Base-by-base conservation (phyloP, 2,797 vertebrate species). In the Tenualosa ilisha region DNA sequence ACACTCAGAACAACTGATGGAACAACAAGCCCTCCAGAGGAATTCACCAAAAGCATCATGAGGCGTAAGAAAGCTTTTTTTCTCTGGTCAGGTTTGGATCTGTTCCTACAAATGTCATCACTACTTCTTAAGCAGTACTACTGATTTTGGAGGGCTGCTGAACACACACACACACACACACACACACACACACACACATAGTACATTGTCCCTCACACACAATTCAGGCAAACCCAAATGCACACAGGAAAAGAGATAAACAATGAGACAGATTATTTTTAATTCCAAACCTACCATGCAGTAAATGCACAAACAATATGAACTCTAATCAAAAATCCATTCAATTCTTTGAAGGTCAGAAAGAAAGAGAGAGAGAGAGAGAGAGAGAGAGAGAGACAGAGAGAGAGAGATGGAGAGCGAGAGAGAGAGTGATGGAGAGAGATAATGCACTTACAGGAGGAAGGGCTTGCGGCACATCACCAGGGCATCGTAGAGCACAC, bases 401-500 rank as follows among this genome's bases (percentile, higher is more conserved):
- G 59, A 63, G n/a, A 63, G n/a, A 59, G 1, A 63, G n/a, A 63
- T n/a, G 9, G 59, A 63, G 59, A 63, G n/a, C 22, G 20, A 22
- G 1, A 63, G n/a, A 63, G 59, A n/a, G 12, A 15, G n/a, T 24
- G n/a, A 63, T n/a, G 9, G 59, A 63, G 59, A 63, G n/a, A 63
- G n/a, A 59, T 20, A 5, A 15, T 46, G 40, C 40, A 95, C 97
- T 97, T 94, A 99, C 98, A 89, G 40, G 90, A 93, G 84, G 50
- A 96, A 92, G 54, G 96, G 95, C 53, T 92, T 94, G 90, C 91
- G 95, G 89, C 97, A 97, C 24, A 97, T 92, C 86, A 97, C 96
- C 90, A 99, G 96, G 87, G 97, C 95, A 50, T 99, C 98, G 61
- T 99, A 99, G 17, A 97, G 91, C 84, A 98, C 87, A 84, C 98